Percentiles rank a stretch among this genome's conserved stretches.
These are phyloP conservation scores for Ctenochaetus hawaiiensis DNA, from an alignment of 2,797 vertebrate species.

Conservation along the genomic window DNA sequence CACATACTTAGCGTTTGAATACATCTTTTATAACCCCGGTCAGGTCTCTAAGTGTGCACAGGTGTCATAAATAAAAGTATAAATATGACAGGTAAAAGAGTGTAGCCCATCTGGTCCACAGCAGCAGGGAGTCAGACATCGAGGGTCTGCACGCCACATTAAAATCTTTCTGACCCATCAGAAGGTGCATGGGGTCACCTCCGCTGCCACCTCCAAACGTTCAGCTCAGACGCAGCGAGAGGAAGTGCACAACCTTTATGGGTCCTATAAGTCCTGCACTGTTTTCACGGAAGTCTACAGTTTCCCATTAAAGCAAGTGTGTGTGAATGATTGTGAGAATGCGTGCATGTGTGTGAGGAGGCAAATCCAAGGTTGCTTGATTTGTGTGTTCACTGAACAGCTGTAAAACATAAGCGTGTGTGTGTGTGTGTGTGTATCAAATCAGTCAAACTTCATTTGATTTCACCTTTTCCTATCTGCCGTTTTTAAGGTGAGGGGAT, in stretches of 20 bases:
- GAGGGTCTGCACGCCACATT: slow-evolving; percentile 39
- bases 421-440: slow-evolving; percentile 39
- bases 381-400: slow-evolving; percentile 36
- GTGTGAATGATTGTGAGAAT: slow-evolving; percentile 12
- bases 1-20: slow-evolving; percentile 49
- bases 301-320: slow-evolving; percentile 41
- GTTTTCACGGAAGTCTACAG: slow-evolving; percentile 56
- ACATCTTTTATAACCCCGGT: slow-evolving; percentile 59
- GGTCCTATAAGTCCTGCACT: slow-evolving; percentile 44
- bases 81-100: slow-evolving; percentile 74
- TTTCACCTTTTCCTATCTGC: slow-evolving; percentile 40
- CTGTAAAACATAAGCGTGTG: slow-evolving; percentile 58
- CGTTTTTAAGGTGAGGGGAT: slow-evolving; percentile 62
- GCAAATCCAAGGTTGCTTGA: slow-evolving; percentile 16
- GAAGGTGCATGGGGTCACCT: slow-evolving; percentile 56
- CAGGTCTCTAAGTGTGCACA: slow-evolving; percentile 49
- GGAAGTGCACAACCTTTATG: slow-evolving; percentile 56
- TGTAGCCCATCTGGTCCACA: slow-evolving; percentile 71
- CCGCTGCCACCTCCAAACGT: slow-evolving; percentile 31
- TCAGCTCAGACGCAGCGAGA: slow-evolving; percentile 29
- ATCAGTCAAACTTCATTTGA: slow-evolving; percentile 53
- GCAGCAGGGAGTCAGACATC: slow-evolving; percentile 46
- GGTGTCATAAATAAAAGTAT: slow-evolving; percentile 50
- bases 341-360: background rate
- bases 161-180: slow-evolving; percentile 51